Percentiles rank a stretch among this genome's conserved stretches.
These are phyloP conservation scores for Musca vetustissima DNA, from an alignment of 1,140 invertebrate species.

Conservation along the genomic window DNA sequence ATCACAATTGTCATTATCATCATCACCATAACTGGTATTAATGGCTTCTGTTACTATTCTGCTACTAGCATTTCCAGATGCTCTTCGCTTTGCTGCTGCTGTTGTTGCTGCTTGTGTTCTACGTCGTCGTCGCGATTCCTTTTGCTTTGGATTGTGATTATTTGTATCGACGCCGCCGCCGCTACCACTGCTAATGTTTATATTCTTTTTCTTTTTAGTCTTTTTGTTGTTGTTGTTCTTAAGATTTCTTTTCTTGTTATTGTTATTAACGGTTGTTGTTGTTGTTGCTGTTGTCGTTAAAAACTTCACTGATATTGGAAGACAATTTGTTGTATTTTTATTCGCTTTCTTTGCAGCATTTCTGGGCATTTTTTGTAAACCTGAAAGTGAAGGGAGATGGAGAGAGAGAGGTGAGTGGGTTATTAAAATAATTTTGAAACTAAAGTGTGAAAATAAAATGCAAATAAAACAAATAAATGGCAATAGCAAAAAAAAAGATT, in stretches of 20 bases:
- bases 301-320: conserved; percentile 38
- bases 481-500: too few relatives aligned
- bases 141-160: neutral
- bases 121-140: too few relatives aligned
- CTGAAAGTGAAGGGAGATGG: conserved; percentile 22
- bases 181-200: conserved; percentile 9
- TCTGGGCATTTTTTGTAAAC: conserved; percentile 55
- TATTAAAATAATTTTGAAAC: too few relatives aligned
- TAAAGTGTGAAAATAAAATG: too few relatives aligned
- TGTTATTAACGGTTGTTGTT: conserved; percentile 25
- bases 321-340: conserved; percentile 51
- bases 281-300: conserved; percentile 10
- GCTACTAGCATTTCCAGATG: neutral
- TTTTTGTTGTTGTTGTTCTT: conserved; percentile 9
- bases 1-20: neutral
- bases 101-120: neutral
- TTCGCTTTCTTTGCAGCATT: conserved; percentile 48
- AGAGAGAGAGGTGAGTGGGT: neutral
- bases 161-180: too few relatives aligned
- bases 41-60: too few relatives aligned
- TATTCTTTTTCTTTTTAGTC: neutral
- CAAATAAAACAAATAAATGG: too few relatives aligned
- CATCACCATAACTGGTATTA: neutral
- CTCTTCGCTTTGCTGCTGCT: neutral
- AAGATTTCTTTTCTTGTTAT: conserved; percentile 8